These are phyloP conservation scores for Camptogramma bilineatum DNA, from an alignment of 2,888 invertebrate species.

Conservation along the genomic window DNA sequence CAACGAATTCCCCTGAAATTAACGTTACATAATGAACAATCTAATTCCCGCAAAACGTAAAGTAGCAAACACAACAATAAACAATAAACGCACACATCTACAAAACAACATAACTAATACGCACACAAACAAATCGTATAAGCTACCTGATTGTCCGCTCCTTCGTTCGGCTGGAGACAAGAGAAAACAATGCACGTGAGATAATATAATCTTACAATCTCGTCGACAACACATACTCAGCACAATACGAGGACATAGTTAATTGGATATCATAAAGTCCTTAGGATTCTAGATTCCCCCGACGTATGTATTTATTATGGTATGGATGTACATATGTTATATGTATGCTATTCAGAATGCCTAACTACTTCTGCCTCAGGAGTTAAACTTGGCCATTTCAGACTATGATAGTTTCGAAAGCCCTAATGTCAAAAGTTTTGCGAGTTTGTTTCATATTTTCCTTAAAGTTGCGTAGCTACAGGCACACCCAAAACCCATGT, in stretches of 20 bases:
- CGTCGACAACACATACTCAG: slow-evolving; percentile 27
- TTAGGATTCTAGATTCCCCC: slow-evolving; percentile 11
- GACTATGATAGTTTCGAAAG: neutral
- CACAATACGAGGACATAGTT: slow-evolving; percentile 29
- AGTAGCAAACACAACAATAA: slow-evolving; percentile 19
- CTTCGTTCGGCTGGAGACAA: slow-evolving; percentile 81
- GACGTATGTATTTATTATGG: slow-evolving; percentile 1
- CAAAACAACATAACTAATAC: slow-evolving; percentile 26
- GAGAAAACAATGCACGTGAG: slow-evolving; percentile 67
- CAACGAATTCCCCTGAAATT: slow-evolving; percentile 8
- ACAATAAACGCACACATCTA: slow-evolving; percentile 30
- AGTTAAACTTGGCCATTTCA: neutral
- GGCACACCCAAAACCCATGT: slow-evolving; percentile 31
- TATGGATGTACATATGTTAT: neutral
- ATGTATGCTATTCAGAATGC: neutral
- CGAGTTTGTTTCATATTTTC: slow-evolving; percentile 14
- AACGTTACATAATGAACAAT: neutral
- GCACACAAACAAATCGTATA: slow-evolving; percentile 35
- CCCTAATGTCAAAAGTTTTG: slow-evolving; percentile 8
- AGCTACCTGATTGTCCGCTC: slow-evolving; percentile 81
- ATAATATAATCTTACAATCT: slow-evolving; percentile 46
- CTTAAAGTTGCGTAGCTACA: slow-evolving; percentile 20
- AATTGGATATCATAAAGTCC: slow-evolving; percentile 25
- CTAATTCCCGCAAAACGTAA: slow-evolving; percentile 4
- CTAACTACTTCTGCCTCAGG: neutral